Evolutionary conservation across 2,888 invertebrate species (phyloP), one percentile per base, ranked within the genome.

Genomic region (Hedya salicella): DNA sequence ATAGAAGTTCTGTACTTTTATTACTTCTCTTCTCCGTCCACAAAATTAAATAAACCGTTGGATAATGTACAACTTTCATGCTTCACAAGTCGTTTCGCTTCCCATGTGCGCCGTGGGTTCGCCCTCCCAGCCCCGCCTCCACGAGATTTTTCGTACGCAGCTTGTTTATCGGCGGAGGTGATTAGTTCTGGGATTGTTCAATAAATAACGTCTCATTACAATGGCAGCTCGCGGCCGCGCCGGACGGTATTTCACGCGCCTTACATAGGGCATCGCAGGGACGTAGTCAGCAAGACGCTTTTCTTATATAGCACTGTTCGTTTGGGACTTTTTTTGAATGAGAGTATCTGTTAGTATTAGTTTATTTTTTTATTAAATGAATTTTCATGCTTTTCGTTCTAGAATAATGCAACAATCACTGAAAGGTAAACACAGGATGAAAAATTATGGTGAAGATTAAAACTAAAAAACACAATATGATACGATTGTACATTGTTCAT

Each of bases 151-250:
- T 67, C 61, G 54, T 62, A 67, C 59, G 59, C 64, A 57, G 65
- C 67, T 66, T 68, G 66, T 69, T 73, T 71, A 73, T 73, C 66
- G 50, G 52, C 61, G 32, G 67, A 69, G 69, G 79, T 85, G 86
- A 87, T 88, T 88, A 86, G 85, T 86, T 80, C 77, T 74, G 76
- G 81, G 80, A 80, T 81, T 81, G 86, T 84, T 80, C 83, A 86
- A 89, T 91, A 90, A 91, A 89, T 89, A 89, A 89, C 85, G 81
- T 82, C 89, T 89, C 85, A 89, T 91, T 91, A 91, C 85, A 85
- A 86, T 84, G 79, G 85, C 80, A 76, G 79, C 79, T 77, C 71
- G 78, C 78, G 73, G 79, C 76, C 73, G 77, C 80, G 16, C 19
- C 57, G 75, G 78, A 81, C 72, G 71, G 83, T 85, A 85, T 83